Percentiles rank a stretch among this genome's conserved stretches.
Evolutionary conservation across 2,113 vertebrate species (phyloP).

Genomic region (Syngnathus floridae): DNA sequence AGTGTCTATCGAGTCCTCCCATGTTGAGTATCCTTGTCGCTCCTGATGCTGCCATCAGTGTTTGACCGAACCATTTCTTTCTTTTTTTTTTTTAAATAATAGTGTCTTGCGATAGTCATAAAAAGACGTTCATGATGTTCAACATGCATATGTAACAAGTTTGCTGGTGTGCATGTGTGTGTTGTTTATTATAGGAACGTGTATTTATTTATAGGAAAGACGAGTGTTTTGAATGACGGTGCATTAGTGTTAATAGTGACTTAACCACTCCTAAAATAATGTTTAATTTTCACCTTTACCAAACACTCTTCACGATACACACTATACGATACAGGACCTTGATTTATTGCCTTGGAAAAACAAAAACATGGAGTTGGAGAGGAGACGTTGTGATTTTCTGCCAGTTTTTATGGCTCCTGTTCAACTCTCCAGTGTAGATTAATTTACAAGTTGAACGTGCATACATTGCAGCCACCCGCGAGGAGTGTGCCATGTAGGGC

Average conservation of each 20-base stretch:
- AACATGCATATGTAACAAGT: neutral
- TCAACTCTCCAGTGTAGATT: conserved; percentile 69
- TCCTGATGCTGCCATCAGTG: neutral
- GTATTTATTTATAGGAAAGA: neutral
- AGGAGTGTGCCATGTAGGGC: conserved; percentile 55
- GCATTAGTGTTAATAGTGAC: conserved; percentile 34
- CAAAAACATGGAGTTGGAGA: conserved; percentile 15
- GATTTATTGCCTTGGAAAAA: conserved; percentile 58
- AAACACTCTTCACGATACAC: conserved; percentile 48
- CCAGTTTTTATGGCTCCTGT: conserved; percentile 49
- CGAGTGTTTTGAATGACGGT: conserved; percentile 11
- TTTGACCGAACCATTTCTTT: neutral
- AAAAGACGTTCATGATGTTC: neutral
- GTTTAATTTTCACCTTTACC: conserved; percentile 59
- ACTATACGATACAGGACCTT: conserved; percentile 58
- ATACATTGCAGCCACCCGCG: conserved; percentile 65
- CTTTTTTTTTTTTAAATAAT: neutral
- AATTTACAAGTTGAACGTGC: conserved; percentile 66
- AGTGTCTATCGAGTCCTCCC: neutral
- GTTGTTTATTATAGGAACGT: neutral
- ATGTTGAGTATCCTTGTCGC: neutral
- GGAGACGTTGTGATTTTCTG: conserved; percentile 14
- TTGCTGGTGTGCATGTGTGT: neutral
- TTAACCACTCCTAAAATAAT: conserved; percentile 38
- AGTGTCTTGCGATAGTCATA: neutral